Evolutionary conservation across 2,888 invertebrate species (phyloP), one percentile per base, ranked within the genome.

Genomic region (Halictus quadricinctus): DNA sequence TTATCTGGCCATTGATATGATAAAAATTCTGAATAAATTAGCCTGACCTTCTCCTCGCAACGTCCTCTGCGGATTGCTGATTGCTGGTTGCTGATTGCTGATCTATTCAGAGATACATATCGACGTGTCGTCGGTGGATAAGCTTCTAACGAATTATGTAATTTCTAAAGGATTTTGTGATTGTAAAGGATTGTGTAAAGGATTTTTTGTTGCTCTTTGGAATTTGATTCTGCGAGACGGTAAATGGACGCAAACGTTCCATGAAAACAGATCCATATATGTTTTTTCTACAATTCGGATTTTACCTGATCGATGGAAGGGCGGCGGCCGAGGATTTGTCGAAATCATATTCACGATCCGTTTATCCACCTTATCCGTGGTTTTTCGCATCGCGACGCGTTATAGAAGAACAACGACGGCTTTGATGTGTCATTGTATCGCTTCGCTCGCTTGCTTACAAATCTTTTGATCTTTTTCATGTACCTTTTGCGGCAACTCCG

Each of bases 301-400:
- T 29, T 29, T 5, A 2, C 15, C 29, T 15, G 64, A 36, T 36
- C 29, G 29, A 29, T 7, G 15, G 7, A 25, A 64, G 7, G 64
- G 15, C 64, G 29, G 8, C 15, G n/a, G n/a, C n/a, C 29, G 64
- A 15, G 29, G 64, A 64, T 64, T 64, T 64, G 64, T 64, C 29
- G 64, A 64, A 64, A 64, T 64, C 64, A 64, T 64, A 64, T 64
- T 64, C 64, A 64, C 15, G 64, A 64, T 64, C 64, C 18, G 29
- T 64, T 64, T 29, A 29, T 29, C 64, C 64, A 29, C 29, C 29
- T 29, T 64, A 64, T 64, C 15, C 64, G 29, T 29, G 29, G 64
- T 64, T 64, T 64, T 12, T 64, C 64, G 2, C 29, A 29, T 29
- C 29, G 64, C 29, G 29, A 64, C 64, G 7, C 64, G 29, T 64